Evolutionary conservation across 2,113 vertebrate genomes (phyloP).

Genomic region (Bubo blakistoni): DNA sequence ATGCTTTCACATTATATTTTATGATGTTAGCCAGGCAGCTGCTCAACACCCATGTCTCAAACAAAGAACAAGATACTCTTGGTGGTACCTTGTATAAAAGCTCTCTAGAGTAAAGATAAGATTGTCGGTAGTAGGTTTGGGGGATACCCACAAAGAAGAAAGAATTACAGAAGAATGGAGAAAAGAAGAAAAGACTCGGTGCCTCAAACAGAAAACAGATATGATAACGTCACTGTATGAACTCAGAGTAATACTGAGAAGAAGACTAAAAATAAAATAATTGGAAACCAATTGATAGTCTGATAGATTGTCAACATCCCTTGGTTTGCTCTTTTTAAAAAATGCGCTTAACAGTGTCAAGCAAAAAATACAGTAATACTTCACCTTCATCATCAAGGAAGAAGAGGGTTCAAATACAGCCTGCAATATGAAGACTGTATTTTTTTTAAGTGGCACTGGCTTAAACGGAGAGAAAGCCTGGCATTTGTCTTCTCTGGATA

Average conservation of each 20-base stretch:
- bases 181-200: neutral
- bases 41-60: neutral
- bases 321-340: neutral
- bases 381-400: neutral
- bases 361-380: neutral
- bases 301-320: neutral
- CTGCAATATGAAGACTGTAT: neutral
- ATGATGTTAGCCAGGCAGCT: neutral
- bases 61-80: neutral
- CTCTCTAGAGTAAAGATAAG: neutral
- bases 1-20: neutral
- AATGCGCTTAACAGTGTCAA: neutral
- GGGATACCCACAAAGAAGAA: neutral
- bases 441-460: neutral
- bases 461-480: neutral
- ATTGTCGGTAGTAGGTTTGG: neutral
- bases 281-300: neutral
- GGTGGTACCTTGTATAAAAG: neutral
- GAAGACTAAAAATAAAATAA: neutral
- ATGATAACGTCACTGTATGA: neutral
- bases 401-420: neutral
- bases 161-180: neutral
- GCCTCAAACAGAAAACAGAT: neutral
- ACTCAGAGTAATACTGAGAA: neutral
- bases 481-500: neutral